phyloP scores from a whole-genome alignment of 2,888 invertebrate genomes.

The Mylabris sibirica region DNA sequence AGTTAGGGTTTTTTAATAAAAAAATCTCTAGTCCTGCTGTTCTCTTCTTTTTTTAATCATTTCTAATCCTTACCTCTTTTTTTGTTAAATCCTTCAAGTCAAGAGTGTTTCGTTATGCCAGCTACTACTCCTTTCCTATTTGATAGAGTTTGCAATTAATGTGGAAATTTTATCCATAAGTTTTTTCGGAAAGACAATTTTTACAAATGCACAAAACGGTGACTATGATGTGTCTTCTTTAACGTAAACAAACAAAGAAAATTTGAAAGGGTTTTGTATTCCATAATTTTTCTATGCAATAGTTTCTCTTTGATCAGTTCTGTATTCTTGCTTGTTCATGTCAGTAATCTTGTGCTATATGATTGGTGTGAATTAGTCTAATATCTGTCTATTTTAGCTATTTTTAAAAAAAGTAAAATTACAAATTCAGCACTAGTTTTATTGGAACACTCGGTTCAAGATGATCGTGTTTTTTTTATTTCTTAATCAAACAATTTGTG shows the following conservation, averaged over 20 bases:
- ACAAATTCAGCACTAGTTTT: conserved; percentile 51
- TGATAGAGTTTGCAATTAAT: conserved; percentile 34
- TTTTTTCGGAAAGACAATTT: conserved; percentile 12
- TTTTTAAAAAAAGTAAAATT: conserved; percentile 19
- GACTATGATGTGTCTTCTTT: not conserved
- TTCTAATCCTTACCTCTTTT: conserved; percentile 25
- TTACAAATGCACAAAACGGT: conserved; percentile 40
- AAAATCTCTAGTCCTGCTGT: conserved; percentile 76
- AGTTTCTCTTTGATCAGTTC: not conserved
- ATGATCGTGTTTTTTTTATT: conserved; percentile 31
- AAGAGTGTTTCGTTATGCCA: conserved; percentile 36
- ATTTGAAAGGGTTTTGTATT: conserved; percentile 47
- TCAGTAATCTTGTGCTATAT: conserved; percentile 41
- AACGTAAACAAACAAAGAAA: not conserved
- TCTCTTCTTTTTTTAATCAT: conserved; percentile 50
- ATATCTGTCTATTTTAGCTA: conserved; percentile 40
- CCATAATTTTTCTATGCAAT: conserved; percentile 31
- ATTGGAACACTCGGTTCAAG: conserved; percentile 39
- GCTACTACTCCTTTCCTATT: not conserved
- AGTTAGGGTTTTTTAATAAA: conserved; percentile 63
- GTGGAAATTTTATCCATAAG: conserved; percentile 42
- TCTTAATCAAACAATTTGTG: conserved; percentile 41
- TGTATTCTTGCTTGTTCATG: conserved; percentile 33
- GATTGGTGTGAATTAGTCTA: conserved; percentile 53
- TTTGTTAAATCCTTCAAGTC: conserved; percentile 24